Evolutionary conservation across 2,113 vertebrate species (phyloP).

Genomic region (Anhinga anhinga): DNA sequence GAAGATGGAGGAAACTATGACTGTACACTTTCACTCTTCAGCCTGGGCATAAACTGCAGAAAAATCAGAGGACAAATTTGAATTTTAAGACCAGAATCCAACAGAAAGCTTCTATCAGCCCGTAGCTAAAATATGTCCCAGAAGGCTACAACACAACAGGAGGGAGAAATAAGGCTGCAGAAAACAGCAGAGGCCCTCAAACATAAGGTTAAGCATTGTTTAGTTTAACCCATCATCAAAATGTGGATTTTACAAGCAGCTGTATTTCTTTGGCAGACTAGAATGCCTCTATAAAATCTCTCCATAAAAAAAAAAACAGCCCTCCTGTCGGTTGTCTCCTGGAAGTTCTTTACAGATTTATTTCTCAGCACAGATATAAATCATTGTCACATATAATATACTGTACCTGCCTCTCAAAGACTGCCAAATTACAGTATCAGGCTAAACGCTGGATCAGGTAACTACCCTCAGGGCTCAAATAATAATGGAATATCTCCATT

Average conservation of each 20-base stretch:
- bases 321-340: neutral
- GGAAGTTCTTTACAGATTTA: constrained; percentile 43
- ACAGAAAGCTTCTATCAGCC: neutral
- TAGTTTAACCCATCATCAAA: constrained; percentile 6
- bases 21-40: neutral
- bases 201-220: constrained; percentile 6
- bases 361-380: constrained; percentile 54
- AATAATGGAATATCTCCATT: neutral
- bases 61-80: neutral
- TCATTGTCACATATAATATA: constrained; percentile 38
- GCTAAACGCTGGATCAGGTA: constrained; percentile 38
- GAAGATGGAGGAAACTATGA: neutral
- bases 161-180: neutral
- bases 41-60: neutral
- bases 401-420: constrained; percentile 36
- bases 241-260: constrained; percentile 23
- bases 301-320: neutral
- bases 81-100: constrained; percentile 4
- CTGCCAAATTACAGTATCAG: constrained; percentile 25
- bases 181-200: neutral
- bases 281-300: constrained; percentile 23
- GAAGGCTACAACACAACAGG: neutral
- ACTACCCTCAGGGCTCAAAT: constrained; percentile 8
- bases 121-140: neutral
- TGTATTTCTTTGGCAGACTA: constrained; percentile 21